A percentile compares a stretch with the other conserved stretches of the same genome.
These are phyloP conservation scores for Tupaia tana DNA, from an alignment of 2,113 vertebrate genomes.

Conservation along the genomic window DNA sequence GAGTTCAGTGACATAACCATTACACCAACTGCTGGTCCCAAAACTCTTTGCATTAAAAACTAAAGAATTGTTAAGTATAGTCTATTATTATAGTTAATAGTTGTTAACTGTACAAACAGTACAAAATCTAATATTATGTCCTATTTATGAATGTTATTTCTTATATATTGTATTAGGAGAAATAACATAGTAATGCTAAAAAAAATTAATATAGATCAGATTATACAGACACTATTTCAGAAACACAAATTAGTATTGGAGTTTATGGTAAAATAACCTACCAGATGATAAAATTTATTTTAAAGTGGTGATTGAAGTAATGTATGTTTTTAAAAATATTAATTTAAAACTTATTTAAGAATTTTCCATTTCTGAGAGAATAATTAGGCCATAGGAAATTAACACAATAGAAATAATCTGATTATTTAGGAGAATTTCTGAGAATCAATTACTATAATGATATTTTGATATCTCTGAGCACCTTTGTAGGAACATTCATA, in stretches of 20 bases:
- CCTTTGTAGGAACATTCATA: background rate
- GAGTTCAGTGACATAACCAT: no score
- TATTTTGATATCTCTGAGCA: background rate
- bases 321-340: conserved; percentile 26
- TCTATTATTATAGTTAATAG: background rate
- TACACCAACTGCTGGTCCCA: no score
- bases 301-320: conserved; percentile 15
- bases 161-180: conserved; percentile 27
- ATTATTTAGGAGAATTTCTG: background rate
- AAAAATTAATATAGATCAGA: background rate
- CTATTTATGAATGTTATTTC: background rate
- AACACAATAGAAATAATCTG: background rate
- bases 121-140: conserved; percentile 13
- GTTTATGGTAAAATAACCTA: conserved; percentile 10
- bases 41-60: conserved; percentile 12
- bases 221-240: background rate
- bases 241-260: background rate
- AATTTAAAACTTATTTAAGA: conserved; percentile 29
- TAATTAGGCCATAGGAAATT: background rate
- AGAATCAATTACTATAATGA: conserved; percentile 18
- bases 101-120: background rate
- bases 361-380: conserved; percentile 39
- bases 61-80: background rate
- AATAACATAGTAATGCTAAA: background rate
- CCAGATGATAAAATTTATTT: conserved; percentile 45